Conservation (phyloP, 2,113 vertebrate genomes). For the Alethe diademata region DNA sequence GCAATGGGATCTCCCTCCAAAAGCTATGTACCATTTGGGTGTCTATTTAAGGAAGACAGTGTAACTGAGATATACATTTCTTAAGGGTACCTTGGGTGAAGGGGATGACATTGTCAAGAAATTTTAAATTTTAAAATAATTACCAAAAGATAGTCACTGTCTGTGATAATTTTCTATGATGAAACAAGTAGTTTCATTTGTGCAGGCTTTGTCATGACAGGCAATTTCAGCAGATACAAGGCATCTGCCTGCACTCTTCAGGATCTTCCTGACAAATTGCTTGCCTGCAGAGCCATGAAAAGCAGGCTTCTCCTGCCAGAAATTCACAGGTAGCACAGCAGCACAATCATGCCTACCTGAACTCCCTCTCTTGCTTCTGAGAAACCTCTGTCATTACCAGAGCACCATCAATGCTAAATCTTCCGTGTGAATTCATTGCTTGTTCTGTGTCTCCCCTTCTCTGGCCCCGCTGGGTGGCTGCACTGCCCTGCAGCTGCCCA, state of each 20-base stretch:
- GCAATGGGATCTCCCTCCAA: accelerated
- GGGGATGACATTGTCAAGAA: not conserved
- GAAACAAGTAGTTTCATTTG: not conserved
- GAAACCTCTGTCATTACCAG: not conserved
- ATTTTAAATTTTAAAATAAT: not conserved
- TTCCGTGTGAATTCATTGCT: accelerated
- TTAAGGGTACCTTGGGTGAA: not conserved
- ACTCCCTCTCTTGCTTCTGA: not conserved
- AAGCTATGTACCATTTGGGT: not conserved
- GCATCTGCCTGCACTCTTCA: not conserved
- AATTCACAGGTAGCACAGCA: not conserved
- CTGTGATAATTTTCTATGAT: not conserved
- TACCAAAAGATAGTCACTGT: not conserved
- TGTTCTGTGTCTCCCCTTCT: accelerated
- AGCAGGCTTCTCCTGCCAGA: not conserved
- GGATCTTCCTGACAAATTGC: not conserved
- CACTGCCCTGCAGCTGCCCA: not conserved
- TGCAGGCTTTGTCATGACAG: not conserved
- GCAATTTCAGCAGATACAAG: not conserved
- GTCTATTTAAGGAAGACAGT: not conserved
- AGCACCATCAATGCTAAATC: accelerated
- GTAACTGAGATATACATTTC: not conserved
- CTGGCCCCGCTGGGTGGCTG: accelerated
- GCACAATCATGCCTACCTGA: accelerated
- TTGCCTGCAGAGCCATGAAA: not conserved